These are phyloP conservation scores for Petrolisthes cinctipes DNA, from an alignment of 2,888 invertebrate species.

Conservation along the genomic window DNA sequence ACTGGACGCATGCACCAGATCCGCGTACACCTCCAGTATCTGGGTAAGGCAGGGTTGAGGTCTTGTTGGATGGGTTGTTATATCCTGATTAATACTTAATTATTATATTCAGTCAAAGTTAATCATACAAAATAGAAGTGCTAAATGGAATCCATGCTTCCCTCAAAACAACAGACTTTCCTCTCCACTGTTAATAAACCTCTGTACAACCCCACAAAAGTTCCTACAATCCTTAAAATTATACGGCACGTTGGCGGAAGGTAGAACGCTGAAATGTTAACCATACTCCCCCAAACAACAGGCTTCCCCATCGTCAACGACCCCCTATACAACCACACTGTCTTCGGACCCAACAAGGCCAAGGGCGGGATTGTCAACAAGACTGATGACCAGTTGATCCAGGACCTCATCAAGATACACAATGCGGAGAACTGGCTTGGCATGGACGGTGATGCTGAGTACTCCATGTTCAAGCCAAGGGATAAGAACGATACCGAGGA, in stretches of 20 bases:
- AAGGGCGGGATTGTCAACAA: slow-evolving; percentile 86
- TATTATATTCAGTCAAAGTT: too few species aligned
- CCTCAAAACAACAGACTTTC: too few species aligned
- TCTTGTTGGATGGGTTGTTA: neutral
- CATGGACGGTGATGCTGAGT: slow-evolving; percentile 87
- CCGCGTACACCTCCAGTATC: slow-evolving; percentile 95
- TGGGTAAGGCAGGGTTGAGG: slow-evolving; percentile 76
- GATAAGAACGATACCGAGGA: slow-evolving; percentile 65
- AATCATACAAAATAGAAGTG: too few species aligned
- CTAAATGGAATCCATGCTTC: too few species aligned
- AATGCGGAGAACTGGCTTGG: slow-evolving; percentile 95
- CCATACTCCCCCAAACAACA: slow-evolving; percentile 69
- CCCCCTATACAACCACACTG: slow-evolving; percentile 94
- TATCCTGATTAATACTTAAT: neutral
- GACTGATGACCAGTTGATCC: slow-evolving; percentile 87
- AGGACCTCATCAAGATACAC: slow-evolving; percentile 90
- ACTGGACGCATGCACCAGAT: slow-evolving; percentile 99
- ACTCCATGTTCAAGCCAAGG: slow-evolving; percentile 82
- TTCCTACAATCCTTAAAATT: too few species aligned
- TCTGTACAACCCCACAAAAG: too few species aligned
- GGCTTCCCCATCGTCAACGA: slow-evolving; percentile 98
- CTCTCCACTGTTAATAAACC: too few species aligned
- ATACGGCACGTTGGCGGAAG: too few species aligned
- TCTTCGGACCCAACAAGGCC: slow-evolving; percentile 94
- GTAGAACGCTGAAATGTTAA: neutral